Evolutionary conservation across 2,113 vertebrate genomes (phyloP), one percentile per base, ranked within the genome.

Genomic region (Speoplatyrhinus poulsoni): DNA sequence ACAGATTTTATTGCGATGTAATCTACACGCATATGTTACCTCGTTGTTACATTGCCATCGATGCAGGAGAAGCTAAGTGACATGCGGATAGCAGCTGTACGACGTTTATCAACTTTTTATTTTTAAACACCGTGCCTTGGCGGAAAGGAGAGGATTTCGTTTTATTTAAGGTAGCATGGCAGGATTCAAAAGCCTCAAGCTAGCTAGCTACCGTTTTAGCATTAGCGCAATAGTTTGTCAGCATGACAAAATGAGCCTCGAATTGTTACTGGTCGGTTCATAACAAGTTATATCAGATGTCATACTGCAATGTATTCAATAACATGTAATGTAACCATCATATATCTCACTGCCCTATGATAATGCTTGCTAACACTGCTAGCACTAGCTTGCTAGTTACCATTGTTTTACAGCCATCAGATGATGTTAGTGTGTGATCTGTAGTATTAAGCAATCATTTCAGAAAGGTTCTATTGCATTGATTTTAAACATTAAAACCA

Each of bases 111-210:
- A 82, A 82, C 74, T 80, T 92, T 91, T 90, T 88, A 75, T 73
- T 91, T 93, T 94, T 93, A 91, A 94, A 94, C 90, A 73, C 79
- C 85, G 92, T 89, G 91, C 90, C 91, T 92, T 93, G 91, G 93
- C 93, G 93, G 89, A 94, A 91, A 89, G 83, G 80, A 87, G 81
- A 83, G 89, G 86, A 92, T 91, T 91, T 90, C 73, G 76, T 92
- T 92, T 93, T 93, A 93, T 94, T 94, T 94, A 94, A 93, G 93
- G 93, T 94, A 93, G 93, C 93, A 90, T 94, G 92, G 90, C 80
- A 70, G 84, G 90, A 92, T 93, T 70, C 91, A 2, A 7, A 63
- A 65, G 52, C 60, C 12, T 65, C 70, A 75, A 71, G 85, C 79
- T 89, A 87, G 85, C 84, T 61, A 58, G 70, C 83, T 86, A 85